Base-by-base conservation (phyloP, 1,140 invertebrate genomes). In the Centruroides sculpturatus region DNA sequence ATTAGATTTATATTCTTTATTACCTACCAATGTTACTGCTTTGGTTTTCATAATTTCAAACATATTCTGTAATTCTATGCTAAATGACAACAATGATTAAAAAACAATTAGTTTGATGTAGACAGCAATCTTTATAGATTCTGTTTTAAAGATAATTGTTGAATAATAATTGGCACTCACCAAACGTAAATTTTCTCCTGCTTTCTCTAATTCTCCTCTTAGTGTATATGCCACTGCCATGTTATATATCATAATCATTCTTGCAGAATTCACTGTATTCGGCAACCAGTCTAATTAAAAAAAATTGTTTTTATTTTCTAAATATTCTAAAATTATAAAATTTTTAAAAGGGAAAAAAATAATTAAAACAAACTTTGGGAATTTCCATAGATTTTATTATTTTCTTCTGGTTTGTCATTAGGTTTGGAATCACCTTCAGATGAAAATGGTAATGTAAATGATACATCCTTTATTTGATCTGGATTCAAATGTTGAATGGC, bases 401-500 rank as follows among this genome's bases (percentile, higher is more conserved):
- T 55, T 54, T 64, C 62, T 12, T 60, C 59, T 51, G 52, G 57
- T 36, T 59, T 59, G 46, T 64, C 62, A 55, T n/a, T 59, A 9
- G 51, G 47, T 48, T 60, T 64, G n/a, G 56, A n/a, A 54, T 63
- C 74, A 52, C 68, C 59, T 47, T 70, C 69, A 34, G 64, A 66
- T 57, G 70, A 69, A 13, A 59, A 57, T 11, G 73, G 73, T 57
- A 77, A 68, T 35, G 70, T 75, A 41, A 74, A 72, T 63, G 70
- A 71, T 47, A 84, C 73, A 69, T 85, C 79, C 56, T 76, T 77
- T 4, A 91, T 81, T 70, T 81, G 79, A 48, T 87, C 83, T 5
- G 85, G 86, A 69, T 92, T 87, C 35, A 95, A 76, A 73, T 91
- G 83, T 61, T 87, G 82, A 23, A 92, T 80, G 3, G 91, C 91